phyloP scores from a whole-genome alignment of 2,113 vertebrate species.

The Heliornis fulica region DNA sequence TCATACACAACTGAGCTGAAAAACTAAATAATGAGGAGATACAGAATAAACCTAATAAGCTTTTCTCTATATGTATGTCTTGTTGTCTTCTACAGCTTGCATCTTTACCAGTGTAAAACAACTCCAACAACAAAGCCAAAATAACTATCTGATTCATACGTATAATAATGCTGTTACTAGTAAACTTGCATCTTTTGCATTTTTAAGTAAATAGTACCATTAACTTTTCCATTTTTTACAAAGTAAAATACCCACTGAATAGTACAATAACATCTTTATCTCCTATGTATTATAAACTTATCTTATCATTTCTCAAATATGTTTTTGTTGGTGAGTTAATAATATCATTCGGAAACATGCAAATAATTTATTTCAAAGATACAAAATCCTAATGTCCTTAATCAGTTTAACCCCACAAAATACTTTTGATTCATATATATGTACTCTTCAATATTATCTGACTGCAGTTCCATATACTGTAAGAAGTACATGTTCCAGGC shows the following conservation, averaged over 20 bases:
- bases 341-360: background rate
- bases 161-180: background rate
- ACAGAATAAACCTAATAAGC: background rate
- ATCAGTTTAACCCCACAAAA: background rate
- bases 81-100: background rate
- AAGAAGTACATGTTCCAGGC: background rate
- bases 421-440: background rate
- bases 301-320: background rate
- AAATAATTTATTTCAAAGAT: background rate
- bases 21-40: background rate
- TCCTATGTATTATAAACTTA: background rate
- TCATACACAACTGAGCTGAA: background rate
- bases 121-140: too few species aligned
- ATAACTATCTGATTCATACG: too few species aligned
- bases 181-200: background rate
- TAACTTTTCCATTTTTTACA: background rate
- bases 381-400: background rate
- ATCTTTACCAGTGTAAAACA: too few species aligned
- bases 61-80: background rate
- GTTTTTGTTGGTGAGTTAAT: background rate
- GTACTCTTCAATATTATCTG: background rate
- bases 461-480: background rate
- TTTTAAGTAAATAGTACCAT: background rate
- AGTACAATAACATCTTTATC: background rate
- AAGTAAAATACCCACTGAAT: background rate